These are phyloP conservation scores for Druon quercuslanigerum DNA, from an alignment of 1,140 invertebrate genomes.

Conservation along the genomic window DNA sequence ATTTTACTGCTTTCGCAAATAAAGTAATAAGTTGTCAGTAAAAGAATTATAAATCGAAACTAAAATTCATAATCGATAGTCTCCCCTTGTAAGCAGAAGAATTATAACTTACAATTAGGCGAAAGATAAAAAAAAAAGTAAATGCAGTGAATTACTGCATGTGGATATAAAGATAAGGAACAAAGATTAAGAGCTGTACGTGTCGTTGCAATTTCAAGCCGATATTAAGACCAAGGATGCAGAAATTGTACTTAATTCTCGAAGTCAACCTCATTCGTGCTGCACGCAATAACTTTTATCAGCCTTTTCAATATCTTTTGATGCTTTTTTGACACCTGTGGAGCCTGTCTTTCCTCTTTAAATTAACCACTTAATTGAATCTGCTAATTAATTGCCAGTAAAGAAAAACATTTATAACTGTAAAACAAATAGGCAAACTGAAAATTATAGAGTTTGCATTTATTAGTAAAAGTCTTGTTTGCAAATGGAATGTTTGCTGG, in stretches of 20 bases:
- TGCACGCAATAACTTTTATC: constrained; percentile 20
- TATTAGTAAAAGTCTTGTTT: too few relatives aligned
- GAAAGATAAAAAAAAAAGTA: too few relatives aligned
- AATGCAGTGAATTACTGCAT: too few relatives aligned
- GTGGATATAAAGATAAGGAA: background rate
- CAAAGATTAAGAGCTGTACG: constrained; percentile 22
- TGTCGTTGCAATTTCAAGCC: constrained; percentile 8
- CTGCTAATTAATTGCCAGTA: constrained; percentile 10
- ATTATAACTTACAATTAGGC: too few relatives aligned
- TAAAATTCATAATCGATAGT: too few relatives aligned
- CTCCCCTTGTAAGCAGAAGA: too few relatives aligned
- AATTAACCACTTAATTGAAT: constrained; percentile 2
- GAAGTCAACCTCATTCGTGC: constrained; percentile 21
- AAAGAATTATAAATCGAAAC: too few relatives aligned
- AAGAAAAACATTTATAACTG: background rate
- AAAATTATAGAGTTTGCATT: too few relatives aligned
- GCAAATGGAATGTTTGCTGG: too few relatives aligned
- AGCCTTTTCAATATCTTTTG: constrained; percentile 23
- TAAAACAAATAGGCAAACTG: too few relatives aligned
- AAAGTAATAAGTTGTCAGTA: too few relatives aligned
- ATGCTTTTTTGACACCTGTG: constrained; percentile 12
- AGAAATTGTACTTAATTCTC: background rate
- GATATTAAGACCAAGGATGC: background rate
- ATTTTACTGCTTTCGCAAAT: too few relatives aligned
- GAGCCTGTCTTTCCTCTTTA: constrained; percentile 10